Evolutionary conservation across 2,888 invertebrate genomes (phyloP).

Genomic region (Cryptocheilus praepositus): DNA sequence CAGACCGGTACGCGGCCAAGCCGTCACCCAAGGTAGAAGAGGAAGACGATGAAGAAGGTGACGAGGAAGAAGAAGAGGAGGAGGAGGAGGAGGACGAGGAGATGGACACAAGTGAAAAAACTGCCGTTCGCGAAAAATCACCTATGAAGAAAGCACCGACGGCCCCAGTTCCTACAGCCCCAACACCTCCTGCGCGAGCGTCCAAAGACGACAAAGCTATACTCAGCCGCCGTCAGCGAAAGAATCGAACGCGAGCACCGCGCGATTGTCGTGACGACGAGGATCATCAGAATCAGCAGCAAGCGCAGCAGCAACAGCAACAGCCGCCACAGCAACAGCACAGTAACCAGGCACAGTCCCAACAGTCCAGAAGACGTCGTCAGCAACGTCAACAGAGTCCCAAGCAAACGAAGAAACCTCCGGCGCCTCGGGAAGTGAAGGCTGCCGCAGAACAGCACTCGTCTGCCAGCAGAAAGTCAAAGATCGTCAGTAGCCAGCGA

Average conservation of each 20-base stretch:
- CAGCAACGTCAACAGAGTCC: background rate
- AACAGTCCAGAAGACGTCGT: constrained; percentile 19
- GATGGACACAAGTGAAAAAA: background rate
- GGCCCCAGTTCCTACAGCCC: background rate
- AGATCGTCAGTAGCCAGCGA: constrained; percentile 59
- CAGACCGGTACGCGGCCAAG: constrained; percentile 17
- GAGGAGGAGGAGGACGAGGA: constrained; percentile 10
- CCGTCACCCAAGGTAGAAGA: background rate
- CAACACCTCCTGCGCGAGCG: background rate
- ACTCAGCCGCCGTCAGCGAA: constrained; percentile 77
- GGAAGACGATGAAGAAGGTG: background rate
- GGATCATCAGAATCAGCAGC: constrained; percentile 25
- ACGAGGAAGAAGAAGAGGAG: constrained; percentile 15
- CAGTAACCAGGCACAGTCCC: constrained; percentile 1
- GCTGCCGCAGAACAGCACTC: too few relatives aligned
- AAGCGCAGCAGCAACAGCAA: constrained; percentile 15
- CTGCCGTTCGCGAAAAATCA: background rate
- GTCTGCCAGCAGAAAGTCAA: constrained; percentile 44
- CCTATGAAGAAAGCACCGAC: background rate
- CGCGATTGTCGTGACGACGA: constrained; percentile 55
- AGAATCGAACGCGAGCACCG: constrained; percentile 73
- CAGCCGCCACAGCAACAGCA: constrained; percentile 33
- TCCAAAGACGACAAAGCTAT: constrained; percentile 71
- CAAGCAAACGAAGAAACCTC: background rate
- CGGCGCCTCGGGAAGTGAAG: constrained; percentile 26